Conservation (phyloP, 2,797 vertebrate genomes). For the Hybognathus amarus region DNA sequence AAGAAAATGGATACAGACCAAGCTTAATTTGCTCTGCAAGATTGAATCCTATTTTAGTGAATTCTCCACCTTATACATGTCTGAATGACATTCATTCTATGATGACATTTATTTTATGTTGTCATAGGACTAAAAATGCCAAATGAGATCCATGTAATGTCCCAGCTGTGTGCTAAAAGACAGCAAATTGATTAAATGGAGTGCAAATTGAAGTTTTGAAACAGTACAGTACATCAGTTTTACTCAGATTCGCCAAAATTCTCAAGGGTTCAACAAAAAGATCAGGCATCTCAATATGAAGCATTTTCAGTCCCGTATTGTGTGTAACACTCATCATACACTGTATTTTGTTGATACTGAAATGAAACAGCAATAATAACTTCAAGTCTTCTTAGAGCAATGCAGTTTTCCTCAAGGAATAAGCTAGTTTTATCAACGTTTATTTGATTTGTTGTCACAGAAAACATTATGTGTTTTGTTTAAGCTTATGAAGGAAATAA, state of each 20-base stretch:
- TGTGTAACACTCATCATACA: not conserved
- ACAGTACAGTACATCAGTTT: not conserved
- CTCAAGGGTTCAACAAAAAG: not conserved
- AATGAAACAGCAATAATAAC: not conserved
- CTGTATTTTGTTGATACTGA: not conserved
- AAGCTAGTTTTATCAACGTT: not conserved
- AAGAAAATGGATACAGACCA: not conserved
- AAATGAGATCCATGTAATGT: not conserved
- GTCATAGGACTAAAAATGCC: not conserved
- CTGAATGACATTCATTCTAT: not conserved
- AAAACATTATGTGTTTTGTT: conserved; percentile 2
- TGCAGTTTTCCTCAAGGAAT: not conserved
- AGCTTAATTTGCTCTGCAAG: not conserved
- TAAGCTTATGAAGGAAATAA: not conserved
- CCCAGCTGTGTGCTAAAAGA: not conserved
- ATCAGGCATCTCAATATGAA: not conserved
- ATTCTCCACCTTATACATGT: not conserved
- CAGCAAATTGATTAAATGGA: not conserved
- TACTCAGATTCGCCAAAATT: not conserved
- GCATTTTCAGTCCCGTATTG: not conserved
- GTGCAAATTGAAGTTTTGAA: not conserved
- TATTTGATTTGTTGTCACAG: not conserved
- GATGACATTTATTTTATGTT: not conserved
- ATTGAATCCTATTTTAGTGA: not conserved
- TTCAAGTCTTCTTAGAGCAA: not conserved